A percentile compares a stretch with the other conserved stretches of the same genome.
Evolutionary conservation across 2,797 vertebrate species (phyloP).

Genomic region (Eutrigla gurnardus): DNA sequence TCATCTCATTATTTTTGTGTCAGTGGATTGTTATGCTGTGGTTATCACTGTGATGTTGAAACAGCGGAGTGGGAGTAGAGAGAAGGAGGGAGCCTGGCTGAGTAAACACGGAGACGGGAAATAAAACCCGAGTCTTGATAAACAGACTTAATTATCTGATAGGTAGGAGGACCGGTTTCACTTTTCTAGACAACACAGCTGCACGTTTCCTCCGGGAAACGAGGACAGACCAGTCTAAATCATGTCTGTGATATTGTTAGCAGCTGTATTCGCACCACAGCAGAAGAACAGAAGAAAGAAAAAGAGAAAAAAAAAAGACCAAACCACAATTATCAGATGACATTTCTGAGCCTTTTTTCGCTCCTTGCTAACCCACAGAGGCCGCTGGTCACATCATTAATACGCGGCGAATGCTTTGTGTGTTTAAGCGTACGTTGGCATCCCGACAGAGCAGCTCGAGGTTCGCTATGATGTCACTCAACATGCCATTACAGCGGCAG

Average conservation of each 20-base stretch:
- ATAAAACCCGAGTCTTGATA: conserved; percentile 49
- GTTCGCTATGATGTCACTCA: conserved; percentile 63
- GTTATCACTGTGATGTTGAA: conserved; percentile 44
- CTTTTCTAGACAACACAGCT: conserved; percentile 21
- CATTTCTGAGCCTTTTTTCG: background rate
- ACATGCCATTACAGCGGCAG: conserved; percentile 51
- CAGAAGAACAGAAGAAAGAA: background rate
- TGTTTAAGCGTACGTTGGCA: conserved; percentile 42
- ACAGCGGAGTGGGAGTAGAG: conserved; percentile 58
- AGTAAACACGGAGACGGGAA: conserved; percentile 55
- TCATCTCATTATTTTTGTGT: conserved; percentile 35
- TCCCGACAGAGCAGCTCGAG: conserved; percentile 46
- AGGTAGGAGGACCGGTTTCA: conserved; percentile 6
- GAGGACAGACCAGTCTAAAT: background rate
- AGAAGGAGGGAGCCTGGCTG: conserved; percentile 46
- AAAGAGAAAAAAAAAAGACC: conserved; percentile 1
- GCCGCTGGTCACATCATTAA: conserved; percentile 15
- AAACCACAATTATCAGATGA: background rate
- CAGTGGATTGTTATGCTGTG: conserved; percentile 38
- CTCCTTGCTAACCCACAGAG: conserved; percentile 4
- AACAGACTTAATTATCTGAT: conserved; percentile 39
- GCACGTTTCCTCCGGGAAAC: conserved; percentile 2
- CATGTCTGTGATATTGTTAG: background rate
- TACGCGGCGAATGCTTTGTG: conserved; percentile 14
- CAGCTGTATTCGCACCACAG: background rate